Evolutionary conservation across 2,888 invertebrate species (phyloP), one percentile per base, ranked within the genome.

Genomic region (Microchrysa polita): DNA sequence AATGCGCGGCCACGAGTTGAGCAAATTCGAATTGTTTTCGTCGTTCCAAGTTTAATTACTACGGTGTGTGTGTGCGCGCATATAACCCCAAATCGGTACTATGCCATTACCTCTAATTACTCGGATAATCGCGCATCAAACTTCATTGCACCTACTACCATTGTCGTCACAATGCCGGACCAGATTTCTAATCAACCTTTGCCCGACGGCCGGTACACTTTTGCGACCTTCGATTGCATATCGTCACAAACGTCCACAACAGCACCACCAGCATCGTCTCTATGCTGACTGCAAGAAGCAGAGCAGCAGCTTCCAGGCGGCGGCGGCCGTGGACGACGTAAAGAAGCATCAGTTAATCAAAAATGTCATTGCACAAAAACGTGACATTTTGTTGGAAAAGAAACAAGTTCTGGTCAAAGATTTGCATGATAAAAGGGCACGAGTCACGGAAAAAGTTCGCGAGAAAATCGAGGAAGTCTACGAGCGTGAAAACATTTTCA

Each of bases 401-500:
- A 90, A 90, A 76, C 88, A 90, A 79, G 85, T 88, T 72, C 83
- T 93, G 55, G 87, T 92, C 5, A 89, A 90, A 81, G 92, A 92
- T 81, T 90, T 93, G 76, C 88, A 89, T 78, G 90, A 91, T 81
- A 92, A 90, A 0, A 91, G 89, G 80, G 87, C 89, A 52, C 91
- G 90, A 82, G 90, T 92, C 14, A 90, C 89, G 80, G 91, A 90
- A 79, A 90, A 88, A 81, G 88, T 94, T 78, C 92, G 92, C 81
- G 90, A 90, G 82, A 91, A 92, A 78, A 90, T 93, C 76, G 93
- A 92, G 85, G 92, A 83, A 77, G 83, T 83, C 14, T 82, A 83
- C 74, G 84, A 83, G 72, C 89, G 88, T 78, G 97, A 98, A 87
- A 96, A 97, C 84, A 90, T 97, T 55, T 92, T 93, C 83, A 99